These are phyloP conservation scores for Habrosyne pyritoides DNA, from an alignment of 2,888 invertebrate species.

Conservation along the genomic window DNA sequence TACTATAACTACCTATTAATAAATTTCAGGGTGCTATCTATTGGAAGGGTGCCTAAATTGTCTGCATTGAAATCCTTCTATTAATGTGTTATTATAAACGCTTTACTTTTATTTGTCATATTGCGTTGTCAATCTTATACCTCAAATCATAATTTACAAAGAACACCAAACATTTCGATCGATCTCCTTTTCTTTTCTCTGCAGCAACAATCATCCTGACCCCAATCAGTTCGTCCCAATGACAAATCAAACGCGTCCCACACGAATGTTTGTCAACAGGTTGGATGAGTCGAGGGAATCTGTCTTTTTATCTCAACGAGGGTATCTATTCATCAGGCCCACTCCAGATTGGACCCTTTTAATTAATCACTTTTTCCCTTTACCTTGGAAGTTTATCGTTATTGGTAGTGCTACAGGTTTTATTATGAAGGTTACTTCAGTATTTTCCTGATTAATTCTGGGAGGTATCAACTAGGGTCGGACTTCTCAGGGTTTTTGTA, in stretches of 20 bases:
- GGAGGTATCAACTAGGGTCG: background rate
- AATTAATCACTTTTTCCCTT: conserved; percentile 53
- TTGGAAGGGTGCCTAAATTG: no score
- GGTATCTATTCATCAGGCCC: conserved; percentile 30
- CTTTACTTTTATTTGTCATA: no score
- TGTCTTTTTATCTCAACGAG: conserved; percentile 29
- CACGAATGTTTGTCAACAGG: conserved; percentile 34
- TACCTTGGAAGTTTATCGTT: conserved; percentile 24
- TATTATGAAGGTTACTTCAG: background rate
- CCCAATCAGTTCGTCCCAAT: background rate
- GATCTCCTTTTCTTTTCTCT: background rate
- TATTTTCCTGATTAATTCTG: background rate
- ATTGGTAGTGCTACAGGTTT: conserved; percentile 24
- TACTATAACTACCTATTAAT: no score
- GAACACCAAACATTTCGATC: background rate
- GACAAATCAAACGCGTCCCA: conserved; percentile 4
- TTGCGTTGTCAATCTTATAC: no score
- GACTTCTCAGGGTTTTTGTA: no score
- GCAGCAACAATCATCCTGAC: background rate
- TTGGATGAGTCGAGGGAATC: conserved; percentile 45
- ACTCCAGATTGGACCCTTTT: conserved; percentile 44
- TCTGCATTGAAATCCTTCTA: no score
- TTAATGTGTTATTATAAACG: no score
- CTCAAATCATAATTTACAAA: no score
- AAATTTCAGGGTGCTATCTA: no score